A percentile compares a stretch with the other conserved stretches of the same genome.
phyloP scores from a whole-genome alignment of 2,888 invertebrate genomes.

The Melieria omissa region DNA sequence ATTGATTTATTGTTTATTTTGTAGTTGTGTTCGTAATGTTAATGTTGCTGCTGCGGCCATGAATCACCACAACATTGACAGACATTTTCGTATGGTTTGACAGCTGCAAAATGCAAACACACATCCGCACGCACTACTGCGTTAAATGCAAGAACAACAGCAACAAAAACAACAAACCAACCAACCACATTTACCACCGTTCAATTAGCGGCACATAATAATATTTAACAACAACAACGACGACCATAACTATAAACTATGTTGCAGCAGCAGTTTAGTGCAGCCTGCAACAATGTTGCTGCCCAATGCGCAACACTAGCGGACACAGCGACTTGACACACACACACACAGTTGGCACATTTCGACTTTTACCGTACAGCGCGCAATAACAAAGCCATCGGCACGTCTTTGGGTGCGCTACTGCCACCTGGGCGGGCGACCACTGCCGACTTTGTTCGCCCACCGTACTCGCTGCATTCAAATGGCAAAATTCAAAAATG shows the following conservation, averaged over 20 bases:
- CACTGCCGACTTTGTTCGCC: no score
- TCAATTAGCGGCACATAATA: no score
- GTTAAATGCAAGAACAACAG: not conserved
- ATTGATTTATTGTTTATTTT: not conserved
- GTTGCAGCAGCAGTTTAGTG: not conserved
- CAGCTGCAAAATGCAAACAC: not conserved
- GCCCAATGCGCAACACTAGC: no score
- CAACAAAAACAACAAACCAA: not conserved
- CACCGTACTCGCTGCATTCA: no score
- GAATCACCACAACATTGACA: not conserved
- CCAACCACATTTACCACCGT: not conserved
- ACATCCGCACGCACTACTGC: not conserved
- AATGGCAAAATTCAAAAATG: no score
- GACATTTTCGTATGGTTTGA: no score
- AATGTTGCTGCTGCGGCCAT: not conserved
- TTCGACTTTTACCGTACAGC: no score
- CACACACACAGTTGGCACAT: no score
- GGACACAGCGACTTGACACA: no score
- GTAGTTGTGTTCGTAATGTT: not conserved
- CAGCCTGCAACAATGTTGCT: constrained; percentile 4
- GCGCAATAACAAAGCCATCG: no score
- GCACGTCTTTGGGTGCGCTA: no score
- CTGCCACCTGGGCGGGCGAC: no score
- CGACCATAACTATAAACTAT: not conserved
- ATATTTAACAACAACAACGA: not conserved